Base-by-base conservation (phyloP, 2,888 invertebrate species). In the Hedychridium roseum region DNA sequence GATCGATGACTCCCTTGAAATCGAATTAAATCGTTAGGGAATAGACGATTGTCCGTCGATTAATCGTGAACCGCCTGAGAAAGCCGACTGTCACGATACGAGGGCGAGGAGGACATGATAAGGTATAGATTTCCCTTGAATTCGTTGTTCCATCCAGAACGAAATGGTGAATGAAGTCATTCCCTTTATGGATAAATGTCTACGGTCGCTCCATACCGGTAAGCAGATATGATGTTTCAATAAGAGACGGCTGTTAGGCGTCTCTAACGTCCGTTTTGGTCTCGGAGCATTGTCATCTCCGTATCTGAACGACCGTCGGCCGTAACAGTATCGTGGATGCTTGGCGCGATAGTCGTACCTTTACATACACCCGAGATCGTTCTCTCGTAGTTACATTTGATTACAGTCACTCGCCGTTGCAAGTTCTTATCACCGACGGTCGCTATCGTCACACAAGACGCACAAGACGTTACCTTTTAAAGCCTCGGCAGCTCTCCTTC, bases 261-360 rank as follows among this genome's bases (percentile, higher is more conserved):
- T 53, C 72, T 64, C 76, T 64, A 70, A 76, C 60, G 75, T 72
- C 69, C 65, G 50, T 62, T 76, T 76, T 73, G 75, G 70, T 52
- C 54, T 56, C 49, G 50, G 32, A 50, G 49, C 59, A 68, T 70
- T 69, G 70, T 69, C 65, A 53, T 66, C 48, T 48, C 49, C 60
- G 36, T 68, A 70, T 70, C 69, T 63, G 58, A 57, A 69, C 60
- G 64, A 58, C 55, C 59, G 37, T 56, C 48, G 40, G 52, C 54
- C 51, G 48, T 54, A 61, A 52, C 57, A 40, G 38, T 53, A 57
- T 50, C 48, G 46, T 46, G 30, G 49, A 39, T 53, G 60, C 47
- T 61, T 54, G 54, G 47, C 44, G 41, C 45, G 30, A 15, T 49
- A 16, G 44, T 46, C 38, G 41, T 20, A 45, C 54, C 48, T 57